Evolutionary conservation across 1,140 invertebrate species (phyloP), one percentile per base, ranked within the genome.

Genomic region (Lucilia cuprina): DNA sequence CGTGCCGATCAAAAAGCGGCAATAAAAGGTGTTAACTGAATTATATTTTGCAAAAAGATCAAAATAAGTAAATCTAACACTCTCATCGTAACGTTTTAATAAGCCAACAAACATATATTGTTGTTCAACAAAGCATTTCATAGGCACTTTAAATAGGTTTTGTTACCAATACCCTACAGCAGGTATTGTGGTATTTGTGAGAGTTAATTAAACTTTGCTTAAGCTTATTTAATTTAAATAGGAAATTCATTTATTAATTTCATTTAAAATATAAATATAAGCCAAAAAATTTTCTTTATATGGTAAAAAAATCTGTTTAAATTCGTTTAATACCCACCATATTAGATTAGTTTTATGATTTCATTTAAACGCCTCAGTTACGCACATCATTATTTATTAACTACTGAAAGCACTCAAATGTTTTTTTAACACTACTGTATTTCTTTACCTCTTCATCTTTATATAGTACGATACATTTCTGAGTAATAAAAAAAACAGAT

Each of bases 291-390:
- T n/a, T n/a, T n/a, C n/a, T n/a, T n/a, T n/a, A n/a, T n/a, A n/a
- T n/a, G n/a, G n/a, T n/a, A n/a, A n/a, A n/a, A n/a, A n/a, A n/a
- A n/a, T n/a, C 41, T 41, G 5, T 17, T 60, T 60, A 1, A 17
- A n/a, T n/a, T 60, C 55, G n/a, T 7, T n/a, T 14, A n/a, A 17
- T 17, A 17, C 25, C 25, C 25, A 3, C 25, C 25, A 30, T 30
- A 60, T 0, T n/a, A n/a, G 5, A n/a, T 30, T 2, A 2, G 25
- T 30, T 30, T 30, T 3, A 60, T 60, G 55, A 60, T 60, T 60
- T 60, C 7, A n/a, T 86, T 89, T 89, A 89, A 88, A 89, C 88
- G 87, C 88, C 89, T 85, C 88, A 89, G 88, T 85, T 88, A 88
- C 88, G 88, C 88, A 89, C 88, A 87, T 87, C 86, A 89, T 86